Base-by-base conservation (phyloP, 2,888 invertebrate genomes). In the Calephelis perditalis region DNA sequence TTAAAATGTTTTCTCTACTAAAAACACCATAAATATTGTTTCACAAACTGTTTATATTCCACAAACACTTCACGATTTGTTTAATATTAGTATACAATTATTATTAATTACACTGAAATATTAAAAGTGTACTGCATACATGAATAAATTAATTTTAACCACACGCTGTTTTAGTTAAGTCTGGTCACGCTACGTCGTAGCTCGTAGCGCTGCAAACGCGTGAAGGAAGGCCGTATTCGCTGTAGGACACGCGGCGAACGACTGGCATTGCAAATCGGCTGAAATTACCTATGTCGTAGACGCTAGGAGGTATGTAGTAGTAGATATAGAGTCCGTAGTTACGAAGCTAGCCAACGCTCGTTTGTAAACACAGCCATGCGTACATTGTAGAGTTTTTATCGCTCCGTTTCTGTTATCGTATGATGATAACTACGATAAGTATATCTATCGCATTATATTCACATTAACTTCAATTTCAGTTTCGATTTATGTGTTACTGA, bases 231-330 rank as follows among this genome's bases (percentile, higher is more conserved):
- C 70, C 80, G 81, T 81, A 73, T 62, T 66, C 63, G 63, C 63
- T 68, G 73, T 71, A 70, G 74, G 74, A 65, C 81, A 75, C 71
- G 71, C 73, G 75, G 73, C 77, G 79, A 78, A 78, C 81, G 82
- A 68, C 75, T 74, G 71, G 62, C 70, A 68, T 64, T 70, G 67
- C 63, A 65, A 68, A 65, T 66, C 68, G 70, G 70, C 70, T 72
- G 68, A 68, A 71, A 73, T 70, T 67, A 68, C 59, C 65, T 65
- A 63, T 60, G 58, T 61, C 61, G 62, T 63, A 60, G 60, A 58
- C 60, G 58, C 56, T 62, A 12, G 37, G 63, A 60, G 62, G 65
- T 57, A 56, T 65, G n/a, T 37, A 62, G 58, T 49, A 54, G 52
- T 58, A 64, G 60, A 58, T 62, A 62, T 62, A 64, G 59, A 59